Evolutionary conservation across 2,113 vertebrate species (phyloP).

Genomic region (Aldabrachelys gigantea): DNA sequence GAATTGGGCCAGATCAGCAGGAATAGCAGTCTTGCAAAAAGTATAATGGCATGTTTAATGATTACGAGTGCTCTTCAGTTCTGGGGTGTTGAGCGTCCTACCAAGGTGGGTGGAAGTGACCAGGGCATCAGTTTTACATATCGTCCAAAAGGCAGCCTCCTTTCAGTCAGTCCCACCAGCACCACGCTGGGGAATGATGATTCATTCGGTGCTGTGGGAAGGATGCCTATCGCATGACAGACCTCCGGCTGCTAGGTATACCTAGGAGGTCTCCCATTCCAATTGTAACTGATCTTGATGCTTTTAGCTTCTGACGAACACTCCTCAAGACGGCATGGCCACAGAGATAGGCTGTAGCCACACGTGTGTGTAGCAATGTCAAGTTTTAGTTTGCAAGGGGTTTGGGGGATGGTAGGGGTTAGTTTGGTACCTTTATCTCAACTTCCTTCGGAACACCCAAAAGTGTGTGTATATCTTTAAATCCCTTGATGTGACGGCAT

Average conservation of each 20-base stretch:
- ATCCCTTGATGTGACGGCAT: rapidly evolving
- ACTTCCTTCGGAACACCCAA: not conserved
- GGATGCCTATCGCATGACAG: not conserved
- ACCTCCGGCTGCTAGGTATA: not conserved
- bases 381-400: too few species aligned
- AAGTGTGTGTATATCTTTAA: rapidly evolving
- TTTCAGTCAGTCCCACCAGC: not conserved
- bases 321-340: not conserved
- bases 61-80: not conserved
- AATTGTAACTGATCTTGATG: not conserved
- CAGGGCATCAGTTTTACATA: not conserved
- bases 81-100: rapidly evolving
- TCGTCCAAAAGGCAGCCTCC: not conserved
- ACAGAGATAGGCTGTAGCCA: not conserved
- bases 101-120: not conserved
- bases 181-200: not conserved
- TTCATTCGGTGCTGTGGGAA: not conserved
- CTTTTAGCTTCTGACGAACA: not conserved
- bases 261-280: not conserved
- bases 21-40: not conserved
- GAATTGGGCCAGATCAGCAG: not conserved
- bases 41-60: not conserved
- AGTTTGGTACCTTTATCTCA: not conserved
- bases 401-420: not conserved
- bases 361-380: not conserved